Base-by-base conservation (phyloP, 1,140 invertebrate species). In the Wiebesia pumilae region DNA sequence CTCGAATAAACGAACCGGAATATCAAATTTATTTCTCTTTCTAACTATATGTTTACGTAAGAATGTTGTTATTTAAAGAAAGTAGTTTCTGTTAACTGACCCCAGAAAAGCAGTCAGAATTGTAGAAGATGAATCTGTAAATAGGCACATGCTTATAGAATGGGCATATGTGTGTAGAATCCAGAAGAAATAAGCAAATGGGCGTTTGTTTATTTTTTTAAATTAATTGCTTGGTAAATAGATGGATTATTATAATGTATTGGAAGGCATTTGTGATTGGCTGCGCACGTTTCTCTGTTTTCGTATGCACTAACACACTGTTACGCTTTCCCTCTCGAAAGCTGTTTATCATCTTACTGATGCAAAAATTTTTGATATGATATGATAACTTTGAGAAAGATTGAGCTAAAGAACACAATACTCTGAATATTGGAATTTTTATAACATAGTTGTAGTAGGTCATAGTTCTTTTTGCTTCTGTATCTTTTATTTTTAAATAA, bases 191-290 rank as follows among this genome's bases (percentile, higher is more conserved):
- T 40, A 40, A 73, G 0, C 24, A 40, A 21, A 73, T 24, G 24
- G 24, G 67, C 0, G 19, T 35, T 51, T n/a, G 27, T n/a, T 90
- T 89, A 89, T 91, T 91, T 90, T 90, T 87, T 86, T 90, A n/a
- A 89, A 88, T 90, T 92, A 91, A 92, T 92, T 90, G 89, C 89
- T 89, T 89, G 88, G 90, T 92, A 91, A 92, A 89, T 90, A 90
- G 88, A 89, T 77, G 12, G 77, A 85, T 87, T 87, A 88, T 90
- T 89, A 88, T 85, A 87, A 82, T 85, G 83, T 85, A 80, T n/a
- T n/a, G n/a, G 89, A 69, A 67, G 90, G 87, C 84, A 88, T 85
- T 84, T 86, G 3, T 51, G 51, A 85, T 85, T 79, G 75, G 83
- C 38, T 80, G 27, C n/a, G 47, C 51, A 51, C 62, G 51, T 62